Evolutionary conservation across 2,888 invertebrate species (phyloP).

Genomic region (Synanthedon vespiformis): DNA sequence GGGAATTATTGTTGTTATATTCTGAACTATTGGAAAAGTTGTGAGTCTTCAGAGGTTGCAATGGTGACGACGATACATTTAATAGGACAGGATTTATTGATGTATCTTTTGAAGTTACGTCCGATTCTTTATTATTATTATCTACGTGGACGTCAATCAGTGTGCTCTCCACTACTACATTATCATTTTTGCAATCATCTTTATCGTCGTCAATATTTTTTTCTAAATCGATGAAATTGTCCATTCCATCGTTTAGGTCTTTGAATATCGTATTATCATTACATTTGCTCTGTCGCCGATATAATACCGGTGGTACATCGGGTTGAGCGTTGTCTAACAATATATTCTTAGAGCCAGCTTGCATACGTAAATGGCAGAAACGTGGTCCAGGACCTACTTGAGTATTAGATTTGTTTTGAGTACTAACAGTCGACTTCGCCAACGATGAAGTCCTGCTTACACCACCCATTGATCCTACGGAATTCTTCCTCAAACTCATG

Average conservation of each 20-base stretch:
- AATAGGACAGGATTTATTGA: conserved; percentile 53
- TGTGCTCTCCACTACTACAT: conserved; percentile 53
- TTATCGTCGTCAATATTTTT: conserved; percentile 34
- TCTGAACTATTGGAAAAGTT: conserved; percentile 54
- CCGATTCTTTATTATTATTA: conserved; percentile 48
- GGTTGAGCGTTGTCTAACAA: conserved; percentile 82
- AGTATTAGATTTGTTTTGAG: conserved; percentile 52
- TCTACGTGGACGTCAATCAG: conserved; percentile 60
- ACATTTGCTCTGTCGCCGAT: conserved; percentile 72
- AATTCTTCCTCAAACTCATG: conserved; percentile 41
- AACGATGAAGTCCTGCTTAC: conserved; percentile 59
- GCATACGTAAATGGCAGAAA: conserved; percentile 81
- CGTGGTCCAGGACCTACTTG: conserved; percentile 75
- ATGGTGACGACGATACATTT: conserved; percentile 59
- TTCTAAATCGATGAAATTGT: conserved; percentile 46
- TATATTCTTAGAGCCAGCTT: conserved; percentile 84
- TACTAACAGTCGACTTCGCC: conserved; percentile 63
- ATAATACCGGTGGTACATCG: conserved; percentile 78
- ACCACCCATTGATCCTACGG: conserved; percentile 58
- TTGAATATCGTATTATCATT: conserved; percentile 58
- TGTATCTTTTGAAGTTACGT: conserved; percentile 28
- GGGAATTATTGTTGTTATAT: conserved; percentile 50
- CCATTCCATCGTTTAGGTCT: conserved; percentile 51
- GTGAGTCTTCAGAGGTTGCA: conserved; percentile 61
- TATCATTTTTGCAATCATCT: conserved; percentile 36